Evolutionary conservation across 2,888 invertebrate species (phyloP).

Genomic region (Cryptus viduatorius): DNA sequence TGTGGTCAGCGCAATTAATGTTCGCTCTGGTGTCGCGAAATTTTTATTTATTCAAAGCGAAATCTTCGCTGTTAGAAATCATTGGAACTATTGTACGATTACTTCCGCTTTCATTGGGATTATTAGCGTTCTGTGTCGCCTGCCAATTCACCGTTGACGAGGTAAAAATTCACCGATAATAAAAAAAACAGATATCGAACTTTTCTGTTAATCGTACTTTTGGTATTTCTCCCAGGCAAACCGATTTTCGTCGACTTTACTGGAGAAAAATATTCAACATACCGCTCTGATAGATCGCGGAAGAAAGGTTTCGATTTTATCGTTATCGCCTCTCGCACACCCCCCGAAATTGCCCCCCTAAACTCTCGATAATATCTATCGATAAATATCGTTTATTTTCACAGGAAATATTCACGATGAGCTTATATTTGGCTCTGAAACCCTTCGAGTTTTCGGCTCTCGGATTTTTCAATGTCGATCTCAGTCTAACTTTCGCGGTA

Average conservation of each 20-base stretch:
- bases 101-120: constrained; percentile 11
- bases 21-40: not conserved
- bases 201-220: not conserved
- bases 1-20: constrained; percentile 34
- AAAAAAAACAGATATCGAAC: not conserved
- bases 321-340: not conserved
- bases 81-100: not conserved
- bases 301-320: constrained; percentile 29
- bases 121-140: constrained; percentile 3
- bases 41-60: not conserved
- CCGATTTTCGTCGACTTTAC: not conserved
- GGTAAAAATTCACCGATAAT: constrained; percentile 10
- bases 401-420: constrained; percentile 48
- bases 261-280: constrained; percentile 41
- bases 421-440: constrained; percentile 38
- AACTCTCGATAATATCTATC: not conserved
- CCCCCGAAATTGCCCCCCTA: not conserved
- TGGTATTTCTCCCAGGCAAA: constrained; percentile 23
- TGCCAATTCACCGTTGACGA: constrained; percentile 45
- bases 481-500: constrained; percentile 32
- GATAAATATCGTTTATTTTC: not conserved
- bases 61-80: not conserved
- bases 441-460: constrained; percentile 45
- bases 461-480: constrained; percentile 42
- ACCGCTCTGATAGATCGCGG: constrained; percentile 36